Evolutionary conservation across 2,113 vertebrate species (phyloP), one percentile per base, ranked within the genome.

Genomic region (Sialia sialis): DNA sequence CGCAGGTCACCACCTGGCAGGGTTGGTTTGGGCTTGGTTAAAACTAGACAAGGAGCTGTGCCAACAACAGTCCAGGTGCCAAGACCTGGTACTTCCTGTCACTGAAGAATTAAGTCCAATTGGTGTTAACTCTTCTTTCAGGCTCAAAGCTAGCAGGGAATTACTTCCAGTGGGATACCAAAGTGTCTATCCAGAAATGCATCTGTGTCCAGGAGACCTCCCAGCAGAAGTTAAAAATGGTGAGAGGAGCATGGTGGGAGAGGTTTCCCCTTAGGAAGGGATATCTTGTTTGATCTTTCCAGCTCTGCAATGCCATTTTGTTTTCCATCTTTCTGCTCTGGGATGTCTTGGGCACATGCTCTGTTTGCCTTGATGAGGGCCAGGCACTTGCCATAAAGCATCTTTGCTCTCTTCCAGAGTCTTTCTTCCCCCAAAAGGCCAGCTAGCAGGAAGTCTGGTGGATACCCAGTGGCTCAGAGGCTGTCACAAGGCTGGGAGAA

Each of bases 1-100:
- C 0, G 0, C 49, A 43, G 43, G 36, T 69, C 41, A 19, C 59
- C 26, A 73, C 23, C 20, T 52, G 46, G 54, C 66, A 26, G 0
- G 0, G 38, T 18, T 73, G 34, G 17, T 36, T 10, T 0, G 23
- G 22, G 9, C 21, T 78, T 54, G 54, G 32, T 67, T 83, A 54
- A 83, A 78, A 52, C 10, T 49, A 54, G 51, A 55, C 10, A 29
- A 59, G 39, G 22, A 68, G 6, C 59, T 55, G 29, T 19, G 52
- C 38, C 16, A 70, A 30, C 66, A 77, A 13, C 41, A 58, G 16
- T 15, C 49, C 51, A 56, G 34, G 30, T 21, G 17, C 16, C 49
- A 81, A 27, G 49, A 74, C 20, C 51, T 43, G 25, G 39, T 38
- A 26, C 29, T 52, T 30, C 39, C n/a, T 0, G 0, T 10, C 32